Conservation (phyloP, 2,797 vertebrate species). For the Cynopterus sphinx region DNA sequence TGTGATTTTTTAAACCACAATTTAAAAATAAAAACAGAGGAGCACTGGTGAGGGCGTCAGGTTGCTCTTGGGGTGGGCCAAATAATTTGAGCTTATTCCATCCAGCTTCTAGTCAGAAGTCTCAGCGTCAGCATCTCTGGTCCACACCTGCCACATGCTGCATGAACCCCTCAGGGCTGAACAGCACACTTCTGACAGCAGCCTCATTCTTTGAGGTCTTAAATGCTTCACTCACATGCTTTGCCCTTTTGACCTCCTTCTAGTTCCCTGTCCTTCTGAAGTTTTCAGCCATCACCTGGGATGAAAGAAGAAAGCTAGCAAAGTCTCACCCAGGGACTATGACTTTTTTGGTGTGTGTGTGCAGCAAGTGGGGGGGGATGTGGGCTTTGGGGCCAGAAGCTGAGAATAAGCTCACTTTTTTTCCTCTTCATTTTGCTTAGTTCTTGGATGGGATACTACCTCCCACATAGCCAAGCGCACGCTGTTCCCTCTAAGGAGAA, state of each 20-base stretch:
- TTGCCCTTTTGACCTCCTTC: not conserved
- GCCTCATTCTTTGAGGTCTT: not conserved
- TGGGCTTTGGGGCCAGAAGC: not conserved
- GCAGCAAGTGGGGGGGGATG: rapidly evolving
- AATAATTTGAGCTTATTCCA: rapidly evolving
- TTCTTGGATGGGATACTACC: not conserved
- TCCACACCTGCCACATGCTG: rapidly evolving
- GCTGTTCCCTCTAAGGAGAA: not conserved
- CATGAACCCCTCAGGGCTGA: not conserved
- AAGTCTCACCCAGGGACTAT: no score
- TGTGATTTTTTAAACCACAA: not conserved
- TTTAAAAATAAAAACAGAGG: not conserved
- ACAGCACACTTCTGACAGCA: not conserved
- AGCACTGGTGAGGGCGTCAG: not conserved
- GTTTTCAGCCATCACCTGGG: not conserved
- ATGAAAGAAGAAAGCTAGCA: not conserved
- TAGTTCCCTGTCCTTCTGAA: not conserved
- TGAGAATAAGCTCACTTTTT: not conserved
- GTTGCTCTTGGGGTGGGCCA: rapidly evolving
- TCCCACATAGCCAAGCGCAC: not conserved
- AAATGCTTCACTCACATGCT: not conserved
- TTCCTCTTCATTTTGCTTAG: not conserved
- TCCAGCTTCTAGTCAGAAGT: not conserved
- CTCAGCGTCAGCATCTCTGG: not conserved
- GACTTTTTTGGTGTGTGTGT: not conserved